Conservation (phyloP, 2,113 vertebrate genomes). For the Marcusenius ussheri region DNA sequence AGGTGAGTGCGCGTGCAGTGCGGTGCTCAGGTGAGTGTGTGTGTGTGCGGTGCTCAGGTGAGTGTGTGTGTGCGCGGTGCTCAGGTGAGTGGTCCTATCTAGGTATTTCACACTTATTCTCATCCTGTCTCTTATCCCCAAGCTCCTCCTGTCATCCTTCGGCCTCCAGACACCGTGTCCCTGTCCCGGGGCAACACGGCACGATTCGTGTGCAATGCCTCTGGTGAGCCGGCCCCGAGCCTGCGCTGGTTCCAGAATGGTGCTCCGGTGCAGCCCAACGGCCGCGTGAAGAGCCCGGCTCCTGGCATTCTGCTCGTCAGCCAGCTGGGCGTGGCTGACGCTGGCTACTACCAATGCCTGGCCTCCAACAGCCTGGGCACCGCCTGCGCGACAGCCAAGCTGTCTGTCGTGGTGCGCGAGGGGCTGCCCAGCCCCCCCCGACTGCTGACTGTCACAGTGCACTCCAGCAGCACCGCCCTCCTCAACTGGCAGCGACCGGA, state of each 20-base stretch:
- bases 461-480: conserved; percentile 78
- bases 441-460: conserved; percentile 66
- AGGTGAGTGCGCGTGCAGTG: background rate
- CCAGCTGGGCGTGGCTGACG: conserved; percentile 85
- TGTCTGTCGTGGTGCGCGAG: conserved; percentile 84
- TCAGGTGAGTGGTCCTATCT: background rate
- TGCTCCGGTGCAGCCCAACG: conserved; percentile 66
- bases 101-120: background rate
- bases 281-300: conserved; percentile 81
- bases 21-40: background rate
- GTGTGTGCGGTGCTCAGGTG: too few species aligned
- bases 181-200: conserved; percentile 87
- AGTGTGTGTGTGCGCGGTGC: background rate
- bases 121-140: background rate
- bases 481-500: conserved; percentile 87
- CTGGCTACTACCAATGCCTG: conserved; percentile 92
- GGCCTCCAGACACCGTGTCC: conserved; percentile 82
- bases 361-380: conserved; percentile 83
- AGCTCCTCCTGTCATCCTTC: conserved; percentile 85
- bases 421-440: conserved; percentile 88
- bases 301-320: conserved; percentile 86
- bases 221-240: conserved; percentile 74
- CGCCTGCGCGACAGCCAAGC: conserved; percentile 79
- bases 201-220: conserved; percentile 86
- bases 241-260: conserved; percentile 88